Conservation (phyloP, 2,888 invertebrate species). For the Calliopum simillimum region DNA sequence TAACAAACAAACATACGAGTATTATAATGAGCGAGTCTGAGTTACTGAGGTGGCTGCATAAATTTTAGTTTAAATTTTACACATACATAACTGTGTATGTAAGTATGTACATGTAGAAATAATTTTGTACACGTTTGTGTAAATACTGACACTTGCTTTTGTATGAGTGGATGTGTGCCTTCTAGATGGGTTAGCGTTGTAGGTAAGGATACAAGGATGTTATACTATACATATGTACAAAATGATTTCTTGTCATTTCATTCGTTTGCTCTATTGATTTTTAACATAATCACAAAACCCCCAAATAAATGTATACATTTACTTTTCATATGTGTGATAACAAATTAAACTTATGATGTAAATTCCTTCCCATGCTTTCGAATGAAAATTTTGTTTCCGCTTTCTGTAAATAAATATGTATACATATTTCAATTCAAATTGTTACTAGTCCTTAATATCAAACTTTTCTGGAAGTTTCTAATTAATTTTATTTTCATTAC, state of each 20-base stretch:
- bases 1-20: constrained; percentile 11
- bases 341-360: too few relatives aligned
- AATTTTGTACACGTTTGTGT: constrained; percentile 16
- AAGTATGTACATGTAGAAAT: constrained; percentile 12
- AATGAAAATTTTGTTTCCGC: neutral
- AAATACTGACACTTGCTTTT: constrained; percentile 27
- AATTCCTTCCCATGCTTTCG: neutral
- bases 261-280: constrained; percentile 63
- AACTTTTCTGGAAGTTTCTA: too few relatives aligned
- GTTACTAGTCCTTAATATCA: too few relatives aligned
- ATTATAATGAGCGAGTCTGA: constrained; percentile 17
- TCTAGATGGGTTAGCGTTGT: neutral
- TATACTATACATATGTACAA: neutral
- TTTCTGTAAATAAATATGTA: neutral
- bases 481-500: constrained; percentile 31
- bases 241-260: constrained; percentile 31
- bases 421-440: too few relatives aligned
- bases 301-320: constrained; percentile 29
- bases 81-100: constrained; percentile 29
- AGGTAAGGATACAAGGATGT: neutral
- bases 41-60: constrained; percentile 25
- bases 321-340: constrained; percentile 11
- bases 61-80: constrained; percentile 33
- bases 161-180: constrained; percentile 6
- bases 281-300: constrained; percentile 63